Base-by-base conservation (phyloP, 2,797 vertebrate genomes). In the Clarias pachynema region DNA sequence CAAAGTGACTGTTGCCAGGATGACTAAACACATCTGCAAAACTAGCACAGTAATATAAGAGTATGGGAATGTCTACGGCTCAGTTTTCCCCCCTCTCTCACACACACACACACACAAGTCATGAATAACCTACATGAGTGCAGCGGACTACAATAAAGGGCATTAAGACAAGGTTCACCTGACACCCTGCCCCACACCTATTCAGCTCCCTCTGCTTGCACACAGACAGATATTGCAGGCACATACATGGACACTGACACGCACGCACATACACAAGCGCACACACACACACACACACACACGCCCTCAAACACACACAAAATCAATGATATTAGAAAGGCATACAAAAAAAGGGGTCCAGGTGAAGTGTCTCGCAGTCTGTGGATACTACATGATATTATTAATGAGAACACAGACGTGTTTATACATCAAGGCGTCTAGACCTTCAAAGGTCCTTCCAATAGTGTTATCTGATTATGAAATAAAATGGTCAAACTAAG, bases 11-110 rank as follows among this genome's bases (percentile, higher is more conserved):
- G 15, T 74, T 74, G 26, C 53, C 73, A 75, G n/a, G 26, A 56
- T 75, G 73, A 59, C 26, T 77, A 77, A 59, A 77, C 53, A 77
- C 73, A 77, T 77, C 74, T 77, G 56, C 22, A 20, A 59, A 59
- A 34, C 49, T 31, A 8, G 15, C 20, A 59, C 4, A 31, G 29
- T 75, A 57, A 56, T 29, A 56, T 26, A 77, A 18, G 18, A 31
- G 24, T 15, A 24, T 15, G 37, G 37, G 40, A 44, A 72, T 49
- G 70, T n/a, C 70, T 34, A 75, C 10, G 16, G 7, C 74, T 34
- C 24, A n/a, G 26, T 57, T 77, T 59, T 12, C 44, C 44, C 44
- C 29, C 20, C 53, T 59, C 53, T 24, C 59, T 34, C 29, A 44
- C 44, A 44, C 2, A 12, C 10, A 22, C 6, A 10, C 2, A 24